These are phyloP conservation scores for Laticauda laticaudata DNA, from an alignment of 2,113 vertebrate genomes.

Conservation along the genomic window DNA sequence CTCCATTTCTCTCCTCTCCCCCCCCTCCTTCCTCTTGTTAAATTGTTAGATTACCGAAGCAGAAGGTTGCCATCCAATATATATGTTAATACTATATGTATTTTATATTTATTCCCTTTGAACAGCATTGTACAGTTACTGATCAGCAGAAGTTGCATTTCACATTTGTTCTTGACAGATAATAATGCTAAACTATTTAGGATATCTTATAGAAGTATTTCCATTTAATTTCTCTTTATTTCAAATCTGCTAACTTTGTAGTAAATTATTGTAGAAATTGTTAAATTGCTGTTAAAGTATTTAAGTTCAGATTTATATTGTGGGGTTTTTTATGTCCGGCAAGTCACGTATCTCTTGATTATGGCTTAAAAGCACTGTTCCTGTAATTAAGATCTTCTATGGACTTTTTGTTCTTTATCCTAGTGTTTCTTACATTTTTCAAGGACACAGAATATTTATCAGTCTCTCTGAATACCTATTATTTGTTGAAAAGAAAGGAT, in stretches of 20 bases:
- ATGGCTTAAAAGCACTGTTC: too few relatives aligned
- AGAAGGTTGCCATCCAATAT: neutral
- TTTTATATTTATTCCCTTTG: neutral
- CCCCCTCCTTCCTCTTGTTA: neutral
- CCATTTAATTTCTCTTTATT: neutral
- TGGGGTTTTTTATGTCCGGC: too few relatives aligned
- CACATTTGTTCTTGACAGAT: neutral
- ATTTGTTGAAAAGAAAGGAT: neutral
- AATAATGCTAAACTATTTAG: neutral
- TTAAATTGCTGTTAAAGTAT: neutral
- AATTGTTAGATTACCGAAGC: neutral
- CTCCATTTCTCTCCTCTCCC: too few relatives aligned
- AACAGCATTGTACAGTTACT: neutral
- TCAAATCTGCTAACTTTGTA: neutral
- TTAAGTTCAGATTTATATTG: neutral
- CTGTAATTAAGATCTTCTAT: too few relatives aligned
- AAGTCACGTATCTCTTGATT: too few relatives aligned
- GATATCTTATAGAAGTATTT: neutral
- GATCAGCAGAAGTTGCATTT: neutral
- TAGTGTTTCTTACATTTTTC: neutral
- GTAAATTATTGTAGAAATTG: neutral
- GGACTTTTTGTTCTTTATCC: neutral
- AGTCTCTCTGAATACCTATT: neutral
- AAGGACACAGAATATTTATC: neutral
- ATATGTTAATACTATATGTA: neutral